Conservation (phyloP, 2,797 vertebrate genomes). For the Acridotheres tristis region DNA sequence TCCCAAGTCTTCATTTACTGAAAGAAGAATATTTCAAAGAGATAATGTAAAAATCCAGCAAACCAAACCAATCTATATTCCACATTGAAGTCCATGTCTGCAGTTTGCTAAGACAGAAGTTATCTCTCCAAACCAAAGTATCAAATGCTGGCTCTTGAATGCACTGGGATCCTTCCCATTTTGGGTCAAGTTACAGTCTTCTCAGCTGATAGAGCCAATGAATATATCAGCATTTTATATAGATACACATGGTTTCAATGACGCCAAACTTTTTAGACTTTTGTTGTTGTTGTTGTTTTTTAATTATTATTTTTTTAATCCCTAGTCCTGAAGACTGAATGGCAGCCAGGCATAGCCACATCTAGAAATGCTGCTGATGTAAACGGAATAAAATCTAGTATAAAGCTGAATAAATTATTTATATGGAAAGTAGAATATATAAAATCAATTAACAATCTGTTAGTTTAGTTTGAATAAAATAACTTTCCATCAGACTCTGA, state of each 20-base stretch:
- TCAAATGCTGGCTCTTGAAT: slow-evolving; percentile 16
- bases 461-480: slow-evolving; percentile 27
- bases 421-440: slow-evolving; percentile 42
- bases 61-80: slow-evolving; percentile 3
- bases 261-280: slow-evolving; percentile 65
- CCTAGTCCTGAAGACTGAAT: slow-evolving; percentile 72
- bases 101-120: slow-evolving; percentile 31
- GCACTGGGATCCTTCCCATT: slow-evolving; percentile 16
- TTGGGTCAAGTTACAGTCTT: slow-evolving; percentile 54
- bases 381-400: slow-evolving; percentile 64
- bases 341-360: slow-evolving; percentile 76
- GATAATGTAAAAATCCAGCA: not conserved
- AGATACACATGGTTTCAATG: slow-evolving; percentile 76
- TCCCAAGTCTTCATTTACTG: not conserved
- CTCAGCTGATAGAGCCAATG: slow-evolving; percentile 62
- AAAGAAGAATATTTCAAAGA: not conserved
- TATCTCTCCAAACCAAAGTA: slow-evolving; percentile 58
- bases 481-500: not conserved
- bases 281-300: not conserved
- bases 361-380: slow-evolving; percentile 71
- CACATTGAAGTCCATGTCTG: not conserved
- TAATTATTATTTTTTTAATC: not conserved
- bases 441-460: slow-evolving; percentile 51
- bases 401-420: slow-evolving; percentile 55
- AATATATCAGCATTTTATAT: slow-evolving; percentile 56